Percentiles rank a stretch among this genome's conserved stretches.
Conservation (phyloP, 2,888 invertebrate species). For the Chaitophorus viminalis region DNA sequence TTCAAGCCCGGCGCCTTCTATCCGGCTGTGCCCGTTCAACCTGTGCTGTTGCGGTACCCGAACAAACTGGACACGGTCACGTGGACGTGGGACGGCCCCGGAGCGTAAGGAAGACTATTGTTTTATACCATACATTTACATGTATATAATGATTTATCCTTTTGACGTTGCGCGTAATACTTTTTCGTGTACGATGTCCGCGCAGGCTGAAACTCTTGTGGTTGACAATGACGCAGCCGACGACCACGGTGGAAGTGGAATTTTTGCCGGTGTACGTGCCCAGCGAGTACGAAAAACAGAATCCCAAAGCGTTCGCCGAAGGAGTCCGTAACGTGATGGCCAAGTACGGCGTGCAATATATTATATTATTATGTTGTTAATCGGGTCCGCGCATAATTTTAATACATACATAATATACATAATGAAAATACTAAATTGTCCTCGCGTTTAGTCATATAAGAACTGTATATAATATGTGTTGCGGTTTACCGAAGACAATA, state of each 20-base stretch:
- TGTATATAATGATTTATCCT: no score
- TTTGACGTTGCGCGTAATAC: no score
- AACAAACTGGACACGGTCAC: slow-evolving; percentile 89
- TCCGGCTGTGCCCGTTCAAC: slow-evolving; percentile 95
- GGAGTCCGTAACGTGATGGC: slow-evolving; percentile 93
- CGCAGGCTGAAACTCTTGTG: slow-evolving; percentile 82
- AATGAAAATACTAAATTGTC: no score
- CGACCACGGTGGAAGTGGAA: slow-evolving; percentile 89
- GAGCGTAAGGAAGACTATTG: slow-evolving; percentile 77
- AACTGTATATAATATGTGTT: no score
- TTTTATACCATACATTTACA: no score
- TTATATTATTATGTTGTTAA: no score
- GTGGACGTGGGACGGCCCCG: slow-evolving; percentile 96
- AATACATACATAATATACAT: no score
- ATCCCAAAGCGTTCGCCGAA: slow-evolving; percentile 88
- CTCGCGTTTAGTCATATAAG: no score
- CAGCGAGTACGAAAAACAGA: slow-evolving; percentile 82
- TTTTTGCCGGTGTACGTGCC: slow-evolving; percentile 92
- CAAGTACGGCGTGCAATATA: slow-evolving; percentile 73
- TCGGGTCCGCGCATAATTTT: no score
- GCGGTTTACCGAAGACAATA: no score
- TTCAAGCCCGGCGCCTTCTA: slow-evolving; percentile 94
- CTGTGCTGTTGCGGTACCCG: slow-evolving; percentile 90
- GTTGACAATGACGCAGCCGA: slow-evolving; percentile 88
- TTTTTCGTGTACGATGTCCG: no score